phyloP scores from a whole-genome alignment of 2,113 vertebrate genomes.

The Cyprinus carpio region DNA sequence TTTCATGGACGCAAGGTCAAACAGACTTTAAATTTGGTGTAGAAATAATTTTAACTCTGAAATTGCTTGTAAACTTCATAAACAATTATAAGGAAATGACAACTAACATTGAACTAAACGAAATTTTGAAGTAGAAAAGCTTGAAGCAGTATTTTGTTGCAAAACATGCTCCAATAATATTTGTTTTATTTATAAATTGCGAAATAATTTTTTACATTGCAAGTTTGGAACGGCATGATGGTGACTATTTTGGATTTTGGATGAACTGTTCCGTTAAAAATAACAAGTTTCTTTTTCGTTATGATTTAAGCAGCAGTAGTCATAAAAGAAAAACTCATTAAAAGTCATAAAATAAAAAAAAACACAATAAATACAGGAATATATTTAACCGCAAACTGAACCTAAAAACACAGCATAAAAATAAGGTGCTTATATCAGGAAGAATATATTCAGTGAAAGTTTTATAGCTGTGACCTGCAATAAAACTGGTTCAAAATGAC shows the following conservation, averaged over 20 bases:
- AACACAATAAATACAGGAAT: background rate
- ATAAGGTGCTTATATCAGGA: background rate
- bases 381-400: conserved; percentile 4
- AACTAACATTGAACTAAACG: too few species aligned
- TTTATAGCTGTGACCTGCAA: background rate
- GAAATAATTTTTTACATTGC: background rate
- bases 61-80: too few species aligned
- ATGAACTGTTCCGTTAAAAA: background rate
- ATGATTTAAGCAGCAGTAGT: background rate
- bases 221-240: background rate
- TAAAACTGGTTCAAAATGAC: background rate
- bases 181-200: background rate
- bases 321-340: background rate
- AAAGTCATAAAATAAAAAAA: conserved; percentile 1
- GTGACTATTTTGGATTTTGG: background rate
- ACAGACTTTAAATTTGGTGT: too few species aligned
- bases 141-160: too few species aligned
- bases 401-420: background rate
- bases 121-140: too few species aligned
- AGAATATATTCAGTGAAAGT: background rate
- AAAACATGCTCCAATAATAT: background rate
- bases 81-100: too few species aligned
- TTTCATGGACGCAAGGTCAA: background rate
- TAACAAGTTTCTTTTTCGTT: background rate
- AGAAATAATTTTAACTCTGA: too few species aligned